Evolutionary conservation across 2,113 vertebrate genomes (phyloP), one percentile per base, ranked within the genome.

Genomic region (Ornithorhynchus anatinus): DNA sequence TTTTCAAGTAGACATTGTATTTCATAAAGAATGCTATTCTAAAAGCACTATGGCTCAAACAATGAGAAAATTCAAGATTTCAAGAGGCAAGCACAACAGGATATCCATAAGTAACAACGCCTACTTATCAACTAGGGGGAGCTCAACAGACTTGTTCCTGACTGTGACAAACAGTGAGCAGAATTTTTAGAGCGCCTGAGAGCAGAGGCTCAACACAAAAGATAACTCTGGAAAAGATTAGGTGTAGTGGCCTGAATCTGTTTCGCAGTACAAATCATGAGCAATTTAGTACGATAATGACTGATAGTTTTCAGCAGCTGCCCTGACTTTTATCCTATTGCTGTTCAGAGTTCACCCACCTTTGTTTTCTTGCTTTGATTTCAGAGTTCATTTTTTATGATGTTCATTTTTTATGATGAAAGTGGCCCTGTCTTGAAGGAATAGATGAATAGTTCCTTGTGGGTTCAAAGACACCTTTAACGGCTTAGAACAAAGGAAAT

Each of bases 381-480:
- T 89, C 0, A 0, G 57, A 79, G 81, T 86, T 92, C 85, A 81
- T 91, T 92, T 90, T 89, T 91, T 87, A 86, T 79, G 77, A 69
- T 81, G 74, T 66, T 90, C 86, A 86, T 87, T 90, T 88, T 86
- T 88, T 84, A 79, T 86, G 54, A 91, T 92, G 80, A 90, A 92
- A 92, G 87, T 81, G 66, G 60, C 42, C 72, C 63, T 64, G 44
- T 84, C 86, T 92, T 90, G 79, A 86, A 89, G 84, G 78, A 91
- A 86, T 66, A 85, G 79, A 89, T 84, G 80, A 92, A 84, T 82
- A 85, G 71, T 62, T 70, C 73, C 56, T 83, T 51, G 42, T 69
- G 72, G 75, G 68, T 92, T 92, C 91, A 92, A 91, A 94, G 88
- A 84, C 75, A 87, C 66, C 77, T 89, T 82, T 87, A 92, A 87